Conservation (phyloP, 2,888 invertebrate species). For the Andrena marginata region DNA sequence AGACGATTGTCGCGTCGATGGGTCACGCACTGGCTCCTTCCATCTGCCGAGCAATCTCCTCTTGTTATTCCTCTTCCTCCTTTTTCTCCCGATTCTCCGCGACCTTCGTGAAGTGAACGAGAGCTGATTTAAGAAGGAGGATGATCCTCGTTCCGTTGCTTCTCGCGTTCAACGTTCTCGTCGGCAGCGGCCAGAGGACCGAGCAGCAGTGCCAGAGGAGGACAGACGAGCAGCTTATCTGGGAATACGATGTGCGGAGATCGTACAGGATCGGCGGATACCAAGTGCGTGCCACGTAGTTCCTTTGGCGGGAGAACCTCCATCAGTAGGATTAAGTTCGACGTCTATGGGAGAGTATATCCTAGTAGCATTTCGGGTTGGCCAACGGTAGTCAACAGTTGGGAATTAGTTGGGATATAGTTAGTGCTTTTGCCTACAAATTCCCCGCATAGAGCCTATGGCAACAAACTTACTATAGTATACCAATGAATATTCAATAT, state of each 20-base stretch:
- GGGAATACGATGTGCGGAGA: constrained; percentile 75
- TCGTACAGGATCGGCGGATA: constrained; percentile 59
- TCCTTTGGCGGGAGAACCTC: no score
- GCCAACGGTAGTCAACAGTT: no score
- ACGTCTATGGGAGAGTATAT: no score
- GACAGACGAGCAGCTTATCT: constrained; percentile 69
- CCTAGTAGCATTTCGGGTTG: no score
- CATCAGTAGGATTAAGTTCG: no score
- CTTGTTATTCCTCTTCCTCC: background rate
- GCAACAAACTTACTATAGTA: no score
- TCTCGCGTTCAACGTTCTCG: constrained; percentile 26
- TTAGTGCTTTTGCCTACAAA: no score
- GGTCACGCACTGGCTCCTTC: background rate
- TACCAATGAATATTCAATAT: no score
- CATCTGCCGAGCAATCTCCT: background rate
- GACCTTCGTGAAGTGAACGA: background rate
- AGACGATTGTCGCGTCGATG: background rate
- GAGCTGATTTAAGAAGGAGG: constrained; percentile 15
- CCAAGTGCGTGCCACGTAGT: constrained; percentile 64
- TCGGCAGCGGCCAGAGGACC: constrained; percentile 24
- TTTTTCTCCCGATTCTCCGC: background rate
- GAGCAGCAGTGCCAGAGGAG: constrained; percentile 64
- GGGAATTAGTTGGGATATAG: no score
- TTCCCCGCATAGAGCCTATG: no score
- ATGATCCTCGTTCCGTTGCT: constrained; percentile 23